Base-by-base conservation (phyloP, 2,113 vertebrate genomes). In the Varanus salvator region DNA sequence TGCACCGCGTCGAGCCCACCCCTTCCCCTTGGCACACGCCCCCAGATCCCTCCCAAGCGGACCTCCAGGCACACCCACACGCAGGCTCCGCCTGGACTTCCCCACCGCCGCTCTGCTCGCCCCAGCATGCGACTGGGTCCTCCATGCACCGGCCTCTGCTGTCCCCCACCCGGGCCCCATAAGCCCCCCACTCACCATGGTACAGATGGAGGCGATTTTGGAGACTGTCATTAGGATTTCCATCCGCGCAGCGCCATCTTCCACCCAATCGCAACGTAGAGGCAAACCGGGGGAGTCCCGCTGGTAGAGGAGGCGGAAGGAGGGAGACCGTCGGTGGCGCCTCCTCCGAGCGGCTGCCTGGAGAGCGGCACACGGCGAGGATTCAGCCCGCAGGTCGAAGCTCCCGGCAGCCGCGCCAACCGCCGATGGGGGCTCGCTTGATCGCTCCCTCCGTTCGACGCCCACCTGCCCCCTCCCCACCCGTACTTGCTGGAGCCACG, bases 161-260 rank as follows among this genome's bases (percentile, higher is more conserved):
- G 2, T 44, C 38, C 38, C 38, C 38, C 38, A 44, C 38, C 38
- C 38, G 38, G 38, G 44, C 34, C 80, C 64, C 87, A 87, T 96
- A 17, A 5, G 23, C 31, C 74, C 77, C 6, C 50, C 9, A 25
- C 98, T 97, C 97, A 99, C 98, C 98, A 99, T 99, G 98, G 98
- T 99, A 99, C 98, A 99, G 98, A 98, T 98, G 97, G 98, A 99
- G 97, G 98, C 98, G 97, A 99, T 98, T 98, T 98, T 99, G 97
- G 98, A 98, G 97, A 99, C 98, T 97, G 98, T 99, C 98, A 99
- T 99, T 98, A 99, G 98, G 98, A 98, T 98, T 99, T 99, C 98
- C 98, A 99, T 98, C 98, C 98, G 98, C 97, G 97, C 97, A 98
- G 97, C 98, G 98, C 98, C 98, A 99, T 99, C 98, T 98, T 98